A percentile compares a stretch with the other conserved stretches of the same genome.
Evolutionary conservation across 2,888 invertebrate species (phyloP).

Genomic region (Sylvicola cinctus): DNA sequence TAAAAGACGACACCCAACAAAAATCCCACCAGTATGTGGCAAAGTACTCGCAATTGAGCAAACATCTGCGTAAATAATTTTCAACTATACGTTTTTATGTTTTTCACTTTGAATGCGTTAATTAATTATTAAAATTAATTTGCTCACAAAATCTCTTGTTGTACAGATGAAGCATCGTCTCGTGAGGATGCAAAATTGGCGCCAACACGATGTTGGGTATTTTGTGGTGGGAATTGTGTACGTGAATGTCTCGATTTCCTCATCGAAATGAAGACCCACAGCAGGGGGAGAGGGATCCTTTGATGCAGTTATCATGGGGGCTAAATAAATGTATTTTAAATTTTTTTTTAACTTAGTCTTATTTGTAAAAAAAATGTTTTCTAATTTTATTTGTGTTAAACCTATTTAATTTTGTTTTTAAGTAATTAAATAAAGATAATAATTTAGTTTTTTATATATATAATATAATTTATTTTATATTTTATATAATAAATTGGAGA

Average conservation of each 20-base stretch:
- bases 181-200: slow-evolving; percentile 29
- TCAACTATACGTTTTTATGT: too few relatives aligned
- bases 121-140: background rate
- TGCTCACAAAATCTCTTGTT: slow-evolving; percentile 22
- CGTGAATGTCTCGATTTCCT: too few relatives aligned
- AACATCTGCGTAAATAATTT: slow-evolving; percentile 12
- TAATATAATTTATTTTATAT: too few relatives aligned
- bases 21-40: slow-evolving; percentile 59
- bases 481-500: too few relatives aligned
- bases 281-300: slow-evolving; percentile 7
- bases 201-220: slow-evolving; percentile 18
- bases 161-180: slow-evolving; percentile 25
- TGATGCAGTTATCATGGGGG: slow-evolving; percentile 19
- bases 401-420: too few relatives aligned
- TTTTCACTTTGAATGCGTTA: slow-evolving; percentile 1
- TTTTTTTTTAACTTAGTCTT: too few relatives aligned
- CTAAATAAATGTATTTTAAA: background rate
- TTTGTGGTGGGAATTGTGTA: slow-evolving; percentile 4
- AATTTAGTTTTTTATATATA: too few relatives aligned
- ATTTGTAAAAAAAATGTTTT: too few relatives aligned
- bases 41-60: slow-evolving; percentile 41
- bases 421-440: too few relatives aligned
- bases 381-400: too few relatives aligned
- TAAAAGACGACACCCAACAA: slow-evolving; percentile 66
- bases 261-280: too few relatives aligned